Percentiles rank a stretch among this genome's conserved stretches.
phyloP scores from a whole-genome alignment of 2,113 vertebrate genomes.

The Nymphicus hollandicus region DNA sequence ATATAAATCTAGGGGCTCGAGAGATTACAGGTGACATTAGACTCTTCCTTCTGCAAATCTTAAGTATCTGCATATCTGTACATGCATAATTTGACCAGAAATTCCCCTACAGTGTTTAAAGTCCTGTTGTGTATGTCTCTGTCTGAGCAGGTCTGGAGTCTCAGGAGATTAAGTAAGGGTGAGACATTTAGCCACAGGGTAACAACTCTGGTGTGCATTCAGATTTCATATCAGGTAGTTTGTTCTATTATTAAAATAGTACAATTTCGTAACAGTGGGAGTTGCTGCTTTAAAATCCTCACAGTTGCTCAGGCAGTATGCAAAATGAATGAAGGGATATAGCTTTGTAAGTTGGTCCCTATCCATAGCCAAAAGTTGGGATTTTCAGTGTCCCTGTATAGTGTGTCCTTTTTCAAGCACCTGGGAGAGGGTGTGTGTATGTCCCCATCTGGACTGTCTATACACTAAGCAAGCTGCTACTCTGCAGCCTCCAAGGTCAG shows the following conservation, averaged over 20 bases:
- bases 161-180: slow-evolving; percentile 23
- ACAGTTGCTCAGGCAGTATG: not conserved
- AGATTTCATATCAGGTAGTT: not conserved
- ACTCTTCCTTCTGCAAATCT: slow-evolving; percentile 26
- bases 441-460: not conserved
- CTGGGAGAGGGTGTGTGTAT: accelerated
- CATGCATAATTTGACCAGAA: slow-evolving; percentile 17
- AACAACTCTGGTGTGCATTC: slow-evolving; percentile 7
- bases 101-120: slow-evolving; percentile 20
- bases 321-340: not conserved
- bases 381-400: not conserved
- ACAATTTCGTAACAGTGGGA: not conserved
- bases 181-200: slow-evolving; percentile 42
- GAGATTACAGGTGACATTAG: slow-evolving; percentile 41
- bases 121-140: not conserved
- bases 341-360: not conserved
- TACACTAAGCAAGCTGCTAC: not conserved
- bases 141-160: slow-evolving; percentile 10
- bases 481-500: not conserved
- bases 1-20: not conserved
- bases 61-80: not conserved
- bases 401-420: not conserved
- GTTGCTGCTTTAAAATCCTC: not conserved
- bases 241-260: slow-evolving; percentile 1
- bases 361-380: not conserved